Evolutionary conservation across 2,113 vertebrate species (phyloP).

Genomic region (Microcebus tavaratra): DNA sequence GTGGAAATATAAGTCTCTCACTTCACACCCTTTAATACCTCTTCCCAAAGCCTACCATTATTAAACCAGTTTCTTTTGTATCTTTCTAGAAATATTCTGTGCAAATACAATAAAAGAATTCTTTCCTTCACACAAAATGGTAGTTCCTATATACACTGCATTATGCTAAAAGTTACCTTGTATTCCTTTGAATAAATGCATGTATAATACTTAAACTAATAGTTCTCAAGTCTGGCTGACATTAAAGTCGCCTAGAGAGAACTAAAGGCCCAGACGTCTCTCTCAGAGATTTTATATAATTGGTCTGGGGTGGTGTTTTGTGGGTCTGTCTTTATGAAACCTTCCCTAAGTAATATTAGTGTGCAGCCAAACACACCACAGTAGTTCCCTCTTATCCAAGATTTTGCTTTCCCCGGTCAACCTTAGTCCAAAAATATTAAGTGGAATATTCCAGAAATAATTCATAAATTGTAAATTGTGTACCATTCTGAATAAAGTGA

Average conservation of each 20-base stretch:
- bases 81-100: not conserved
- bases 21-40: not conserved
- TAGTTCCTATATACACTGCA: not conserved
- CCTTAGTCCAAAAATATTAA: not conserved
- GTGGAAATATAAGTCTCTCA: not conserved
- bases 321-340: not conserved
- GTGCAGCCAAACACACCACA: not conserved
- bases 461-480: not conserved
- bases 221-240: not conserved
- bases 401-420: not conserved
- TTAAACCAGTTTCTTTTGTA: conserved; percentile 17
- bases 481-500: not conserved
- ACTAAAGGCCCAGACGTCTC: not conserved
- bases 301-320: not conserved
- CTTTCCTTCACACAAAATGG: not conserved
- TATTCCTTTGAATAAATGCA: not conserved
- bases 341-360: not conserved
- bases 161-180: not conserved
- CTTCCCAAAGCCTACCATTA: not conserved
- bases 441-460: not conserved
- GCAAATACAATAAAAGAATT: not conserved
- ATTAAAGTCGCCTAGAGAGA: not conserved
- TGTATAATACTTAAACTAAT: not conserved
- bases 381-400: not conserved
- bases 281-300: not conserved